These are phyloP conservation scores for Oscheius sp. DNA, from an alignment of 1,140 invertebrate genomes.

Conservation along the genomic window DNA sequence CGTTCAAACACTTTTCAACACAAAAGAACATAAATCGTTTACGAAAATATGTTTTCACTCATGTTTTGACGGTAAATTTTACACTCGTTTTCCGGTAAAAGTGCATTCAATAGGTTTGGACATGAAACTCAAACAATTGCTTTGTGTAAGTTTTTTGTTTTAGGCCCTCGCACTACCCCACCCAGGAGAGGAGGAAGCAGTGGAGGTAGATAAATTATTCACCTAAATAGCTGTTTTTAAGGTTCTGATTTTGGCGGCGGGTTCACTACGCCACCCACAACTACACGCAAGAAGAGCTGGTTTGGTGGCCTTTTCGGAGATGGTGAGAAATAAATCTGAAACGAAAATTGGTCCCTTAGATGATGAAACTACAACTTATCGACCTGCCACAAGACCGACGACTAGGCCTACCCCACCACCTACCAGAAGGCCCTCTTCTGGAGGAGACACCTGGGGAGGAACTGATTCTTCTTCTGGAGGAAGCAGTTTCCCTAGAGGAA, in stretches of 20 bases:
- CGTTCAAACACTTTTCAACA: no score
- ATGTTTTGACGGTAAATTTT: no score
- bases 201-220: background rate
- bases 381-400: slow-evolving; percentile 18
- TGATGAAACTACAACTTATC: background rate
- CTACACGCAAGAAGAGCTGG: slow-evolving; percentile 25
- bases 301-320: slow-evolving; percentile 34
- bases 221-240: background rate
- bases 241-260: slow-evolving; percentile 13
- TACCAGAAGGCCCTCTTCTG: background rate
- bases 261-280: background rate
- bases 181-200: slow-evolving; percentile 6
- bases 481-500: background rate
- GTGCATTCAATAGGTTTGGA: no score
- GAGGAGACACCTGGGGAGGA: no score
- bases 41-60: no score
- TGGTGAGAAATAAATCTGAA: slow-evolving; percentile 2
- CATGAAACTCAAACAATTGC: background rate
- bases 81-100: no score
- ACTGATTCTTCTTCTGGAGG: slow-evolving; percentile 4
- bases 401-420: no score
- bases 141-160: background rate
- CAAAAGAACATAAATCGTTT: no score
- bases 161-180: slow-evolving; percentile 9
- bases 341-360: background rate